Evolutionary conservation across 2,797 vertebrate species (phyloP).

Genomic region (Oreortyx pictus): DNA sequence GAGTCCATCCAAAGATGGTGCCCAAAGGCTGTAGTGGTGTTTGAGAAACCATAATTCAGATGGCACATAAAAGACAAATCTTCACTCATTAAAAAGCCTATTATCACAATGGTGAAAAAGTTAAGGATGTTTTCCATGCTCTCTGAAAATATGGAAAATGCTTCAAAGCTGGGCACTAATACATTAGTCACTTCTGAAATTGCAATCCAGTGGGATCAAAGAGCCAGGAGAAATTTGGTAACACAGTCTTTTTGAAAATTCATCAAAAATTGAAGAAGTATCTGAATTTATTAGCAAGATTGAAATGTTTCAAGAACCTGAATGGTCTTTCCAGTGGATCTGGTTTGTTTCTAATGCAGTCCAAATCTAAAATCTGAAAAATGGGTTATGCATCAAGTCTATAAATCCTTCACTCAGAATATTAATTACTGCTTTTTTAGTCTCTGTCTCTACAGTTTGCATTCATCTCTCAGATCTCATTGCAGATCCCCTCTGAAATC

Average conservation of each 20-base stretch:
- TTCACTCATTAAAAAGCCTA: slow-evolving; percentile 36
- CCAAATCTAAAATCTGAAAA: background rate
- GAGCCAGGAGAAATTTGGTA: background rate
- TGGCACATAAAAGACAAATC: background rate
- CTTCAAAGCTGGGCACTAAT: slow-evolving; percentile 5
- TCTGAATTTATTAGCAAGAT: background rate
- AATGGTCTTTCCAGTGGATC: background rate
- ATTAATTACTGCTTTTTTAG: background rate
- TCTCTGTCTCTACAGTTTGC: background rate
- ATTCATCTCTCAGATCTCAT: background rate
- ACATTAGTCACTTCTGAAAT: background rate
- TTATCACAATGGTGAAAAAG: background rate
- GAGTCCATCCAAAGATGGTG: background rate
- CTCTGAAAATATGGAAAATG: background rate
- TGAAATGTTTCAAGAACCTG: background rate
- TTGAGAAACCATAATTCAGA: background rate
- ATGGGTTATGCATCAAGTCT: background rate
- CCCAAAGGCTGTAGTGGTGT: background rate
- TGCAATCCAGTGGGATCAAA: background rate
- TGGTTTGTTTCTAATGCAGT: background rate
- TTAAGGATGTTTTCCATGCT: background rate
- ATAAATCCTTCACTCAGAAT: background rate
- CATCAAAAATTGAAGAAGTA: background rate
- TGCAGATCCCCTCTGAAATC: background rate
- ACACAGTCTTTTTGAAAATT: background rate